Base-by-base conservation (phyloP, 2,113 vertebrate genomes). In the Pedetes capensis region DNA sequence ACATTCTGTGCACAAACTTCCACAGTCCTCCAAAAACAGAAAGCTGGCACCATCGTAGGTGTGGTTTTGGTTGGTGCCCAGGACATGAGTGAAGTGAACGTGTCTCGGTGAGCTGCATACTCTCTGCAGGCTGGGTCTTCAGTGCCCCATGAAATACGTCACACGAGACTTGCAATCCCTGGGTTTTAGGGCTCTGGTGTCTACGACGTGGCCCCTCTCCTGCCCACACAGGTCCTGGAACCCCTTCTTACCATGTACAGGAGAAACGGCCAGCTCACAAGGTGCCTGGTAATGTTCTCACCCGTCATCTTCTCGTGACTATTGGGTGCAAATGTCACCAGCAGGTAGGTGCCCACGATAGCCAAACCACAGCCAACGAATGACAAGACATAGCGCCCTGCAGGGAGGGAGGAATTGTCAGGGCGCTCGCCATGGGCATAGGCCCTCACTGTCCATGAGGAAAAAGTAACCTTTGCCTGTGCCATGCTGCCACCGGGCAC, bases 261-360 rank as follows among this genome's bases (percentile, higher is more conserved):
- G 74, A 99, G 99, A 75, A 99, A 99, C 2, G 99, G 99, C 99
- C 99, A 99, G 93, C 99, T 99, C 42, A 99, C 99, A 7, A 99
- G 97, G 88, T 99, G 99, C 93, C 74, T 98, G 80, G 99, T 99
- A 88, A 99, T 98, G 97, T 99, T 99, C 64, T 99, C 99, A 14
- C 99, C 99, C 6, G 98, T 98, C 98, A 99, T 99, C 95, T 98
- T 99, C 98, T 99, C 99, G 1, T 99, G 99, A 95, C 99, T 98
- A 95, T 99, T 99, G 57, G 99, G 99, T 80, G 99, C 99, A 92
- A 99, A 99, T 0, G 99, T 98, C 86, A 99, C 99, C 97, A 99
- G 99, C 96, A 99, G 98, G 59, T 99, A 99, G 3, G 99, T 99
- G 74, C 99, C 99, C 49, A 98, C 98, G 0, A 99, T 81, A 3